phyloP scores from a whole-genome alignment of 1,140 invertebrate genomes.

The Theocolax elegans region DNA sequence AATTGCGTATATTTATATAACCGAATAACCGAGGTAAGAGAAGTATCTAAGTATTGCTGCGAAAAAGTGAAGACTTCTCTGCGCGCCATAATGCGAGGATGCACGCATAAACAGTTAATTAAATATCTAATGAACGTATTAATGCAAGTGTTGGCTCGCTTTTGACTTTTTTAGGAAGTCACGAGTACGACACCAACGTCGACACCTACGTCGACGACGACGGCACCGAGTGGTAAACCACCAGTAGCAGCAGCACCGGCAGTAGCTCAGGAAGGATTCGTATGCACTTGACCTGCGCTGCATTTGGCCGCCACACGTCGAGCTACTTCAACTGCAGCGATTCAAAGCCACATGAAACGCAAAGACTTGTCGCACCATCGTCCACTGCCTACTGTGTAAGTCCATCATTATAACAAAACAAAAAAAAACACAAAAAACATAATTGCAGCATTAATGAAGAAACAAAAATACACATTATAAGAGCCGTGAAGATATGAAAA shows the following conservation, averaged over 20 bases:
- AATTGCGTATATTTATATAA: too few species aligned
- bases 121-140: not conserved
- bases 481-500: too few species aligned
- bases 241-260: slow-evolving; percentile 49
- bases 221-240: slow-evolving; percentile 40
- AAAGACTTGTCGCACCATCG: slow-evolving; percentile 58
- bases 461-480: too few species aligned
- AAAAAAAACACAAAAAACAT: not conserved
- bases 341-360: slow-evolving; percentile 57
- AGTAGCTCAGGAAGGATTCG: slow-evolving; percentile 59
- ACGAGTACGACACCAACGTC: not conserved
- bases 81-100: not conserved
- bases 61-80: not conserved
- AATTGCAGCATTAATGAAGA: too few species aligned
- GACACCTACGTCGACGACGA: not conserved
- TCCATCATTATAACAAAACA: slow-evolving; percentile 40
- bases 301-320: slow-evolving; percentile 42
- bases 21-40: slow-evolving; percentile 1
- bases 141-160: slow-evolving; percentile 14
- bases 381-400: slow-evolving; percentile 62
- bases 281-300: slow-evolving; percentile 60
- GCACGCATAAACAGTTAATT: too few species aligned
- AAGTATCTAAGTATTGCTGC: too few species aligned
- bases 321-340: slow-evolving; percentile 51
- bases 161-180: slow-evolving; percentile 20